Percentiles rank a stretch among this genome's conserved stretches.
These are phyloP conservation scores for Penaeus indicus DNA, from an alignment of 1,140 invertebrate genomes.

Conservation along the genomic window DNA sequence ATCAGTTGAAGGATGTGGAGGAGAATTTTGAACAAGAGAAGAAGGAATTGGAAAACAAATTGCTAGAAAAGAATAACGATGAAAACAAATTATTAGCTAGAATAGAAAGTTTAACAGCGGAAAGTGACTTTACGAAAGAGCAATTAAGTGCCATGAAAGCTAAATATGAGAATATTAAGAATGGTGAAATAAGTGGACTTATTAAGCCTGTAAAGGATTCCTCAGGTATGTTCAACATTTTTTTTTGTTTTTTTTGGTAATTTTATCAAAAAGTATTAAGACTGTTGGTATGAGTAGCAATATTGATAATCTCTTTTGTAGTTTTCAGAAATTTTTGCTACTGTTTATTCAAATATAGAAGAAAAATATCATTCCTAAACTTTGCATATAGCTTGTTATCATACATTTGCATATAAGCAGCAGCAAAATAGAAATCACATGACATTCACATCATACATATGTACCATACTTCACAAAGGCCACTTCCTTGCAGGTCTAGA, in stretches of 20 bases:
- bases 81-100: slow-evolving; percentile 68
- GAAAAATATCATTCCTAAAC: background rate
- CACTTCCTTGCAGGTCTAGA: slow-evolving; percentile 32
- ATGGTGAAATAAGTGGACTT: slow-evolving; percentile 60
- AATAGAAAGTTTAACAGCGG: slow-evolving; percentile 70
- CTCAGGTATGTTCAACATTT: slow-evolving; percentile 67
- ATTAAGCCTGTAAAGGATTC: slow-evolving; percentile 50
- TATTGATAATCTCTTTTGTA: background rate
- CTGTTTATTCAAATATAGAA: background rate
- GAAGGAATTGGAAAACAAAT: slow-evolving; percentile 70
- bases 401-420: no score
- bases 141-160: slow-evolving; percentile 70
- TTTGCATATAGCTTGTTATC: background rate
- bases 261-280: background rate
- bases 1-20: slow-evolving; percentile 72
- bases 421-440: no score
- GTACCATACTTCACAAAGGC: background rate
- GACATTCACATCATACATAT: background rate
- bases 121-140: slow-evolving; percentile 72
- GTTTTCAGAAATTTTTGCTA: background rate
- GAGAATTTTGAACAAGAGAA: slow-evolving; percentile 73
- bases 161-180: slow-evolving; percentile 65
- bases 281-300: background rate
- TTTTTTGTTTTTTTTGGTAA: slow-evolving; percentile 52
- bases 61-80: slow-evolving; percentile 71